Percentiles rank a stretch among this genome's conserved stretches.
These are phyloP conservation scores for Verasper variegatus DNA, from an alignment of 2,113 vertebrate species.

Conservation along the genomic window DNA sequence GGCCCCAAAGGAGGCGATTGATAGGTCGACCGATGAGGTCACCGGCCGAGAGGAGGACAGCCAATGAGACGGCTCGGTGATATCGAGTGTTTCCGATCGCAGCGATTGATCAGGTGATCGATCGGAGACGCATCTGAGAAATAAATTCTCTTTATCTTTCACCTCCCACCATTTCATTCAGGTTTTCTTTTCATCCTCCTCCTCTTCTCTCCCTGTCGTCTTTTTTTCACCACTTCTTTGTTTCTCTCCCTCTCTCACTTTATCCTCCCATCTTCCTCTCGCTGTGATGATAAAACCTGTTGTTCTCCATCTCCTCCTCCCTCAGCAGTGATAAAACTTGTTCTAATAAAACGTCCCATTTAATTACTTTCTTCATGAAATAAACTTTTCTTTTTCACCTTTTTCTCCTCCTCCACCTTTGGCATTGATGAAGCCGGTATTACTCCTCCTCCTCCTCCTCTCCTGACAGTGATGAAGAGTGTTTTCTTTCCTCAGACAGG, in stretches of 20 bases:
- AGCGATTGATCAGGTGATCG: conserved; percentile 20
- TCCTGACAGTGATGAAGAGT: conserved; percentile 66
- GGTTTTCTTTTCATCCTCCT: too few species aligned
- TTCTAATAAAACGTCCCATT: conserved; percentile 30
- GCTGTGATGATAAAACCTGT: conserved; percentile 31
- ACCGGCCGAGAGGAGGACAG: neutral
- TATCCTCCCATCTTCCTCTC: neutral
- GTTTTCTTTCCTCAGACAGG: conserved; percentile 51
- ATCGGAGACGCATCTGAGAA: conserved; percentile 6
- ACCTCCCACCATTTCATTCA: neutral
- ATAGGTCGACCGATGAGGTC: conserved; percentile 3
- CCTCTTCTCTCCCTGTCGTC: neutral
- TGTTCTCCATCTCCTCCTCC: neutral
- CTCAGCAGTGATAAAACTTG: neutral
- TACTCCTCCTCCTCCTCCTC: conserved; percentile 24
- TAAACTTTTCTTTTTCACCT: conserved; percentile 37
- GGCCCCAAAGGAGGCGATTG: conserved; percentile 2
- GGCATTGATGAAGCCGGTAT: too few species aligned
- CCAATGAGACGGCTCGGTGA: conserved; percentile 10
- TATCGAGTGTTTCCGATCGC: too few species aligned
- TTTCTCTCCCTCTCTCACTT: neutral
- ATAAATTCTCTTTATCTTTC: neutral
- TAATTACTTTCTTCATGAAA: conserved; percentile 38
- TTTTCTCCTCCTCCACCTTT: conserved; percentile 2
- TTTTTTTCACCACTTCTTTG: neutral